Conservation (phyloP, 2,797 vertebrate species). For the Falco columbarius region DNA sequence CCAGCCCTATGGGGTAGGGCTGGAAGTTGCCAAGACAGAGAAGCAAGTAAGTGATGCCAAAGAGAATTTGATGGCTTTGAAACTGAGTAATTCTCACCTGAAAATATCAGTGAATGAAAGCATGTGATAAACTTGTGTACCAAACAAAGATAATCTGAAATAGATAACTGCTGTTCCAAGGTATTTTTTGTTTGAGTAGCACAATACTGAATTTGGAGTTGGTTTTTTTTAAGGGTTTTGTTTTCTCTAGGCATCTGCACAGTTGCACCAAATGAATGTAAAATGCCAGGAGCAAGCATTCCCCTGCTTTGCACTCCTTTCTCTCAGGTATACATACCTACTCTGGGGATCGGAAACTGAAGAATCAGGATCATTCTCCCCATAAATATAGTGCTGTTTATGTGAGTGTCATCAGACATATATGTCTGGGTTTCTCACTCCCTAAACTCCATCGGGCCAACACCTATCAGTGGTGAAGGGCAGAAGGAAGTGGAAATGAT, state of each 20-base stretch:
- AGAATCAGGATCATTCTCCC: background rate
- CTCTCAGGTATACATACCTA: background rate
- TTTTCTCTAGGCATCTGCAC: background rate
- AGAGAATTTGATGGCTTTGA: background rate
- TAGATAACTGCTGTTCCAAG: background rate
- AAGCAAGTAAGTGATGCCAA: constrained; percentile 85
- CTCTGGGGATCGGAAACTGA: background rate
- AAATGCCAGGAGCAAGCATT: background rate
- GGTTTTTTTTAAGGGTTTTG: background rate
- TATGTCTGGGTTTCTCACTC: background rate
- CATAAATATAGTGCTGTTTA: background rate
- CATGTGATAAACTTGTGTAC: background rate
- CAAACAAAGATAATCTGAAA: background rate
- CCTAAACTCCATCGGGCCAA: background rate
- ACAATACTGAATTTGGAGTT: background rate
- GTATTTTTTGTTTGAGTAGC: background rate
- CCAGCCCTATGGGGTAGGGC: constrained; percentile 92
- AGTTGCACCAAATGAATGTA: background rate
- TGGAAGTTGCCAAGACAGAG: constrained; percentile 87
- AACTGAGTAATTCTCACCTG: background rate
- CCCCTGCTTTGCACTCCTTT: background rate
- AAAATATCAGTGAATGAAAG: background rate
- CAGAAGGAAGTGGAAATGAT: background rate
- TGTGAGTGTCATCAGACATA: background rate
- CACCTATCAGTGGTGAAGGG: background rate